phyloP scores from a whole-genome alignment of 2,113 vertebrate species.

The Anser cygnoides region DNA sequence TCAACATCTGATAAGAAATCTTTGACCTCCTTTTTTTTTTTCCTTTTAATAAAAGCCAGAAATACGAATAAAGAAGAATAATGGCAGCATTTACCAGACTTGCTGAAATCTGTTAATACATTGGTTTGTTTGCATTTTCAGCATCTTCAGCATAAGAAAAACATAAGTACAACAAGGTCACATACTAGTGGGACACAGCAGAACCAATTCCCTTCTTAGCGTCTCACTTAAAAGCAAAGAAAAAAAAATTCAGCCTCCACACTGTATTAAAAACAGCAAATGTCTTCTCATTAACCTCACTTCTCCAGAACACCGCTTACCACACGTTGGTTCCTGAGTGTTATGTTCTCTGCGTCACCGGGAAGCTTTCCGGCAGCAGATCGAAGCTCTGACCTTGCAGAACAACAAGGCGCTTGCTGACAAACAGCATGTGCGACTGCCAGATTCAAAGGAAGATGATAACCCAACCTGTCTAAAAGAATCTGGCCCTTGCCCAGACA shows the following conservation, averaged over 20 bases:
- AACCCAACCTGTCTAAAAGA: conserved; percentile 33
- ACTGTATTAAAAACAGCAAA: background rate
- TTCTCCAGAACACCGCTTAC: background rate
- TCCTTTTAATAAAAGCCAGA: background rate
- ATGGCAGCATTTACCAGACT: background rate
- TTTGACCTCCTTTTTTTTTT: background rate
- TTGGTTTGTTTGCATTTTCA: background rate
- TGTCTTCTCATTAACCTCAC: background rate
- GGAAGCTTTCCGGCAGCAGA: conserved; percentile 3
- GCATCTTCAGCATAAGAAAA: background rate
- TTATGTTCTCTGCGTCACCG: background rate
- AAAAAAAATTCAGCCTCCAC: background rate
- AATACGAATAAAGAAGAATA: background rate
- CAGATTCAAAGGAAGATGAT: conserved; percentile 43
- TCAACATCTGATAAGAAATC: background rate
- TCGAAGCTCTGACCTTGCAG: conserved; percentile 53
- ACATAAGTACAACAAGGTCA: background rate
- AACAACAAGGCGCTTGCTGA: conserved; percentile 35
- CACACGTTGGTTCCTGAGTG: background rate
- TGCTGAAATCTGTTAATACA: background rate
- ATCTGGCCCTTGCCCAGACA: conserved; percentile 24
- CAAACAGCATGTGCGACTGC: conserved; percentile 2
- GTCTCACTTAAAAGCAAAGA: background rate
- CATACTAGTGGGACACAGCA: background rate
- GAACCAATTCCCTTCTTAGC: background rate